phyloP scores from a whole-genome alignment of 1,140 invertebrate genomes.

The Medauroidea extradentata region DNA sequence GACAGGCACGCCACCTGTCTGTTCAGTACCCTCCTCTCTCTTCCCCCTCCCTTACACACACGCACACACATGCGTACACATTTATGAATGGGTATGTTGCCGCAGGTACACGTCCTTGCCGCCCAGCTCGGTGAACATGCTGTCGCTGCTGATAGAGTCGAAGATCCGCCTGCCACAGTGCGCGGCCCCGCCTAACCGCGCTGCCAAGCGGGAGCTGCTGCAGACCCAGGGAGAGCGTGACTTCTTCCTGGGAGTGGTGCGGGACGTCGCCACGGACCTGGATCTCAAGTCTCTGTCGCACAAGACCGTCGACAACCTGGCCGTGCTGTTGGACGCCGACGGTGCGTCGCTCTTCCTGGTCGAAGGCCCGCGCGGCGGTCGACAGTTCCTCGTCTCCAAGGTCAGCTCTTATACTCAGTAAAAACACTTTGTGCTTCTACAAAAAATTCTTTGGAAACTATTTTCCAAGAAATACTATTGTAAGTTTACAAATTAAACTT shows the following conservation, averaged over 20 bases:
- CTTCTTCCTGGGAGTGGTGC: conserved; percentile 46
- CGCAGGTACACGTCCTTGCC: conserved; percentile 46
- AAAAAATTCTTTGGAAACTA: too few relatives aligned
- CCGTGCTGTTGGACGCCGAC: conserved; percentile 45
- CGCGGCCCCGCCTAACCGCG: conserved; percentile 37
- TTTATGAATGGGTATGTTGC: too few relatives aligned
- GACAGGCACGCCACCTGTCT: too few relatives aligned
- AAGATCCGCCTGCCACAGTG: conserved; percentile 44
- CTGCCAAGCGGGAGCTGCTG: conserved; percentile 44
- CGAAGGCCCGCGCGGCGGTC: conserved; percentile 39
- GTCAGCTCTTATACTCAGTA: too few relatives aligned
- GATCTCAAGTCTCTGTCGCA: conserved; percentile 45
- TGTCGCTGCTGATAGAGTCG: conserved; percentile 48
- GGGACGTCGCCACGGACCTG: conserved; percentile 47
- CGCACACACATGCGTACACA: too few relatives aligned
- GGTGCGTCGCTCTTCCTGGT: conserved; percentile 47
- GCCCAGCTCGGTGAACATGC: conserved; percentile 45
- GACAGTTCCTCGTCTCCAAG: conserved; percentile 45
- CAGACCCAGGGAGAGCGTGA: conserved; percentile 36
- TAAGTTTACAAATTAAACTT: too few relatives aligned
- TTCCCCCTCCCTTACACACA: too few relatives aligned
- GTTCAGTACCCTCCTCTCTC: too few relatives aligned
- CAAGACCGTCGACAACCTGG: conserved; percentile 46
- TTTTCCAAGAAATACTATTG: too few relatives aligned
- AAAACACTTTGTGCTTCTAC: too few relatives aligned